Conservation (phyloP, 2,888 invertebrate species). For the Drosophila dives region DNA sequence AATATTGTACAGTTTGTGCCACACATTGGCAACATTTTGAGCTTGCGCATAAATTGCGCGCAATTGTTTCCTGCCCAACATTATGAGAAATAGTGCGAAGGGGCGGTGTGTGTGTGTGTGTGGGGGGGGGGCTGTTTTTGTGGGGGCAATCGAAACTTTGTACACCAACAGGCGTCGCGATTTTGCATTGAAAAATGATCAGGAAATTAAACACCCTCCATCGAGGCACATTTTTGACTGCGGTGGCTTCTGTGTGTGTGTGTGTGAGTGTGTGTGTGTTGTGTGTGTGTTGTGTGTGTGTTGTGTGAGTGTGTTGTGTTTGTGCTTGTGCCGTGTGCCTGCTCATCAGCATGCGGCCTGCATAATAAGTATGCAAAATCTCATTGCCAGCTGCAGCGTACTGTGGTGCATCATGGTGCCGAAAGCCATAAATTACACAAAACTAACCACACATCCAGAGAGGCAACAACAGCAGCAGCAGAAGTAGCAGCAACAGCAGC, state of each 20-base stretch:
- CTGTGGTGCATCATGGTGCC: conserved; percentile 45
- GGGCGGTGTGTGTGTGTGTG: not conserved
- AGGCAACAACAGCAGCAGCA: conserved; percentile 12
- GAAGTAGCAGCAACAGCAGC: not conserved
- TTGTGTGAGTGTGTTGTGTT: not conserved
- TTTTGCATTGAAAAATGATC: conserved; percentile 78
- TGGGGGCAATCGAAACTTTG: not conserved
- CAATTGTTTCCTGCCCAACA: conserved; percentile 68
- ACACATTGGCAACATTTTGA: conserved; percentile 18
- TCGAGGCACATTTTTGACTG: conserved; percentile 3
- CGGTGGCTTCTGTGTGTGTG: not conserved
- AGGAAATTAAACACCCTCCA: conserved; percentile 81
- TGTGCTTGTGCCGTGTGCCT: conserved; percentile 7
- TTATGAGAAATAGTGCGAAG: conserved; percentile 21
- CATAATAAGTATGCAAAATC: conserved; percentile 73
- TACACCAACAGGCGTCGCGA: conserved; percentile 39
- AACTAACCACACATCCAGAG: conserved; percentile 53
- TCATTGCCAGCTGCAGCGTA: conserved; percentile 49
- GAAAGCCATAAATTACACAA: conserved; percentile 75
- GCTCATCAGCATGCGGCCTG: conserved; percentile 75
- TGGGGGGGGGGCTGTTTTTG: not conserved
- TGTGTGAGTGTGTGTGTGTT: not conserved
- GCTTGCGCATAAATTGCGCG: conserved; percentile 60
- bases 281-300: not conserved
- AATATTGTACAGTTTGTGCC: conserved; percentile 26